phyloP scores from a whole-genome alignment of 2,888 invertebrate genomes.

The Neria commutata region DNA sequence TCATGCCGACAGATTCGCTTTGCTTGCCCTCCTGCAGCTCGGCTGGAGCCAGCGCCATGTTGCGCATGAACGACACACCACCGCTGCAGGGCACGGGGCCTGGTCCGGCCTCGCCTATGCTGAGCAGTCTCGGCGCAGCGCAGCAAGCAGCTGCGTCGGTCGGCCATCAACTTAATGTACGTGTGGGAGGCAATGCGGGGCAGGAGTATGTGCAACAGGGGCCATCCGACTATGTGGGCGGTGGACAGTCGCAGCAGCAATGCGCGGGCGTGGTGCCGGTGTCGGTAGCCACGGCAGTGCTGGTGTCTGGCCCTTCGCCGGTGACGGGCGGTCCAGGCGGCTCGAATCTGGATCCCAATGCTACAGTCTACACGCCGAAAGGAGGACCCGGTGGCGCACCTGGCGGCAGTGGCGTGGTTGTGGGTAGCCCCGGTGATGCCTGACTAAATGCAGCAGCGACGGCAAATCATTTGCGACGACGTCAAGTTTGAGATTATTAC shows the following conservation, averaged over 20 bases:
- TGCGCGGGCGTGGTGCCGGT: constrained; percentile 45
- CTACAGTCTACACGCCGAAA: constrained; percentile 89
- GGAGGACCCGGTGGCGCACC: constrained; percentile 63
- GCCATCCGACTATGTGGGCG: constrained; percentile 36
- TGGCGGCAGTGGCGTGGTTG: constrained; percentile 35
- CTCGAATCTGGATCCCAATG: constrained; percentile 83
- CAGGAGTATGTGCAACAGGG: constrained; percentile 45
- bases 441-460: constrained; percentile 40
- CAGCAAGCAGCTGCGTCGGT: constrained; percentile 19
- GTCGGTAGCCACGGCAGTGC: constrained; percentile 47
- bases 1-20: constrained; percentile 74
- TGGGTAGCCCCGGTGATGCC: constrained; percentile 44
- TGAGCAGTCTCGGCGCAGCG: constrained; percentile 47
- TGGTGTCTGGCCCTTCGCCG: constrained; percentile 38
- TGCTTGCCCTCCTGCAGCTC: constrained; percentile 65
- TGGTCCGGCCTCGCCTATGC: constrained; percentile 62
- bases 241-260: constrained; percentile 25
- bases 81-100: constrained; percentile 49
- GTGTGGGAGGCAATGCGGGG: constrained; percentile 25
- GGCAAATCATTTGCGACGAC: constrained; percentile 48
- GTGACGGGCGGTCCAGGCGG: constrained; percentile 37
- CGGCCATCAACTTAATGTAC: constrained; percentile 44
- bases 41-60: constrained; percentile 65
- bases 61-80: constrained; percentile 66
- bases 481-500: constrained; percentile 60